Evolutionary conservation across 2,113 vertebrate species (phyloP).

Genomic region (Junco hyemalis): DNA sequence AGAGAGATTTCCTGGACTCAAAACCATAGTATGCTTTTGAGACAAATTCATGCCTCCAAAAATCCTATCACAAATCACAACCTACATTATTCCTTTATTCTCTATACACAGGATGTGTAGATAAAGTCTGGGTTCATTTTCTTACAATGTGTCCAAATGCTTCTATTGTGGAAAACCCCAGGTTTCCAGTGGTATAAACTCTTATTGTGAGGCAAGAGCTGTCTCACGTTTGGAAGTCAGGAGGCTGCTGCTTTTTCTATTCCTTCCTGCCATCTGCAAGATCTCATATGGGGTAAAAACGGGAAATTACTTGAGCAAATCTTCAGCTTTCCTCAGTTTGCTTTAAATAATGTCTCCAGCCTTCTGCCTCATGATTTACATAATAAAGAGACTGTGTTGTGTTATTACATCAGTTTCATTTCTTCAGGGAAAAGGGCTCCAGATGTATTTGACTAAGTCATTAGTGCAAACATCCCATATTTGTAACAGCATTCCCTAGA

Average conservation of each 20-base stretch:
- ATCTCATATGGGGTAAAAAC: neutral
- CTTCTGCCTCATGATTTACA: slow-evolving; percentile 55
- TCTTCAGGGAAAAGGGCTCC: slow-evolving; percentile 51
- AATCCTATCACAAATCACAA: neutral
- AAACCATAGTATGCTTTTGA: neutral
- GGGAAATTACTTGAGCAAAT: slow-evolving; percentile 41
- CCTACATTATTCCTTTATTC: neutral
- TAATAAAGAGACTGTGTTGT: slow-evolving; percentile 51
- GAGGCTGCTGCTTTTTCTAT: neutral
- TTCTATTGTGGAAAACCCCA: neutral
- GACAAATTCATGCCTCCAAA: neutral
- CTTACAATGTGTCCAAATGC: rapidly evolving
- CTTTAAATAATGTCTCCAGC: slow-evolving; percentile 16
- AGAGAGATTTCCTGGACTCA: neutral
- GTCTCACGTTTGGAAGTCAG: neutral
- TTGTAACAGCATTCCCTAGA: slow-evolving; percentile 34
- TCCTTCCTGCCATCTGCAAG: slow-evolving; percentile 49
- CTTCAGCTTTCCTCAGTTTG: slow-evolving; percentile 41
- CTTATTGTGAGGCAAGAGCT: neutral
- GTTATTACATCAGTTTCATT: slow-evolving; percentile 48
- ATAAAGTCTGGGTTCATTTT: neutral
- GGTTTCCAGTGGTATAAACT: neutral
- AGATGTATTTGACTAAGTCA: slow-evolving; percentile 59
- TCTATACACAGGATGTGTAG: neutral
- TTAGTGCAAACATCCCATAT: slow-evolving; percentile 51